These are phyloP conservation scores for Setophaga kirtlandii DNA, from an alignment of 2,113 vertebrate species.

Conservation along the genomic window DNA sequence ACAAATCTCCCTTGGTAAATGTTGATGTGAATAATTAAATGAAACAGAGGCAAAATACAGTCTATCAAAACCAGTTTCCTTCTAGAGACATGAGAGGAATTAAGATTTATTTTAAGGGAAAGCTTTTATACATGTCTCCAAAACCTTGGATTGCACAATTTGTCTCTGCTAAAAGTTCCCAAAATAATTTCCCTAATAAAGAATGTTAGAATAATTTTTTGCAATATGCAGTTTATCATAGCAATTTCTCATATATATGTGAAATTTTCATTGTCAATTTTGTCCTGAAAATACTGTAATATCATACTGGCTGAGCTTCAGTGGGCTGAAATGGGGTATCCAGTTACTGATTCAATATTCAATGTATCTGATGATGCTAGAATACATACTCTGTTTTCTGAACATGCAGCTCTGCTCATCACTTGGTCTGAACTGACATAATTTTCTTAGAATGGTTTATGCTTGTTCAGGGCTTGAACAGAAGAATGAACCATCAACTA, in stretches of 20 bases:
- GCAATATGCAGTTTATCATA: background rate
- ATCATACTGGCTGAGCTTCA: background rate
- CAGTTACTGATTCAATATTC: background rate
- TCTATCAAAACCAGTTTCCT: conserved; percentile 59
- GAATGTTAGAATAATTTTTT: background rate
- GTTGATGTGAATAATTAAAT: conserved; percentile 70
- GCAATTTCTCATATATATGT: background rate
- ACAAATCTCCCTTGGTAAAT: conserved; percentile 32
- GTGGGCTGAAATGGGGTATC: background rate
- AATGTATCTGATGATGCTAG: background rate
- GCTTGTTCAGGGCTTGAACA: background rate
- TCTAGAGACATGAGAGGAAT: conserved; percentile 23
- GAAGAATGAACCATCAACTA: background rate
- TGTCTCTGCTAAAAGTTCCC: background rate
- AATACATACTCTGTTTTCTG: background rate
- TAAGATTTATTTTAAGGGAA: conserved; percentile 54
- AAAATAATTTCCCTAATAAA: background rate
- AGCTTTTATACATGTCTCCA: background rate
- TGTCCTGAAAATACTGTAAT: background rate
- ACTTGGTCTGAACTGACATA: background rate
- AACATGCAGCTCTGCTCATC: background rate
- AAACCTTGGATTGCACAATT: conserved; percentile 19
- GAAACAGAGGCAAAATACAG: conserved; percentile 57
- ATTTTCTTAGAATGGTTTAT: background rate
- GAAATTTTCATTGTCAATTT: background rate